Percentiles rank a stretch among this genome's conserved stretches.
Evolutionary conservation across 2,113 vertebrate genomes (phyloP).

Genomic region (Thunnus maccoyii): DNA sequence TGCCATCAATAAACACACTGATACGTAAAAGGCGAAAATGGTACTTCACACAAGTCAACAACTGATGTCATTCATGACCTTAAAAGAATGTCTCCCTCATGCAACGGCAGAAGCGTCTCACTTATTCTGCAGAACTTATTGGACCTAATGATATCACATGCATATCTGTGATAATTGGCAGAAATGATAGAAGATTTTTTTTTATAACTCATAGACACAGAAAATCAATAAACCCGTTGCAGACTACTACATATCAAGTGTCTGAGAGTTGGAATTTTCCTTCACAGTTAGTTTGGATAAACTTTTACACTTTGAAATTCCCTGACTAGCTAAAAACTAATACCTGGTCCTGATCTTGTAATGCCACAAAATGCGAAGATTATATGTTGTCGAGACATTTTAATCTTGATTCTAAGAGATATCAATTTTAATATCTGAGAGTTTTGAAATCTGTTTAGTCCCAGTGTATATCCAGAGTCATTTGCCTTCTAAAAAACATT

Average conservation of each 20-base stretch:
- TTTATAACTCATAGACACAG: conserved; percentile 7
- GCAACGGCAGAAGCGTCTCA: not conserved
- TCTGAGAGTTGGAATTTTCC: conserved; percentile 5
- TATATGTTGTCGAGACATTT: not conserved
- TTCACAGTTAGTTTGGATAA: not conserved
- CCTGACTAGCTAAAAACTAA: not conserved
- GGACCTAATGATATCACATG: conserved; percentile 22
- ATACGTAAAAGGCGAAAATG: not conserved
- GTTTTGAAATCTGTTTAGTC: not conserved
- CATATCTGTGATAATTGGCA: conserved; percentile 43
- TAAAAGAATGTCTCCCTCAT: not conserved
- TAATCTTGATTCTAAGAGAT: not conserved
- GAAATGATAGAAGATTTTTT: conserved; percentile 7
- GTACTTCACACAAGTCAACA: not conserved
- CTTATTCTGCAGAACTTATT: conserved; percentile 8
- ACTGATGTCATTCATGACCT: conserved; percentile 31
- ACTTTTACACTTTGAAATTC: conserved; percentile 3
- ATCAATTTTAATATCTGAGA: not conserved
- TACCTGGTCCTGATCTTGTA: not conserved
- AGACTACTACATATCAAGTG: not conserved
- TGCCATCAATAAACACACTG: not conserved
- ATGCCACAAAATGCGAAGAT: not conserved
- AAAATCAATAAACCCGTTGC: conserved; percentile 26
- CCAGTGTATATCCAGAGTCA: conserved; percentile 52
- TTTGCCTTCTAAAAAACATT: conserved; percentile 54